Percentiles rank a stretch among this genome's conserved stretches.
Conservation (phyloP, 2,797 vertebrate species). For the Myioborus miniatus region DNA sequence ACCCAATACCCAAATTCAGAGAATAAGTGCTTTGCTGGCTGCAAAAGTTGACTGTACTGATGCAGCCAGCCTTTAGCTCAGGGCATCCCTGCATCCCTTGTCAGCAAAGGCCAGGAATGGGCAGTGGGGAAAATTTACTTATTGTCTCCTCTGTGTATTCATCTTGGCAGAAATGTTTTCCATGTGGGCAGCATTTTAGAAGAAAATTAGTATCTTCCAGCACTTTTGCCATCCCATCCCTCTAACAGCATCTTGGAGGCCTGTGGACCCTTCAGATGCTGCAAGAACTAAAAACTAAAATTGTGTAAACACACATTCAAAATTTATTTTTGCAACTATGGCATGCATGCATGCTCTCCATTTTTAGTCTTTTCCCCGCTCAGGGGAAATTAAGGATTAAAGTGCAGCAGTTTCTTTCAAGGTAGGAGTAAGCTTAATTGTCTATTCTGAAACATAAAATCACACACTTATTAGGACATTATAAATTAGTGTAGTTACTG, state of each 20-base stretch:
- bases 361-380: neutral
- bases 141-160: neutral
- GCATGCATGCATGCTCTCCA: fast-evolving
- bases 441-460: neutral
- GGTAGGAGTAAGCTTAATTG: neutral
- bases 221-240: neutral
- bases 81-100: neutral
- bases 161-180: neutral
- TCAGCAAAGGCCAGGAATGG: neutral
- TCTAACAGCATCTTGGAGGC: neutral
- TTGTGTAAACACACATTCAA: neutral
- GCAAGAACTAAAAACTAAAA: neutral
- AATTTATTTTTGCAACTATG: neutral
- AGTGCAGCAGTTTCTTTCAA: neutral
- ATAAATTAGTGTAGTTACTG: neutral
- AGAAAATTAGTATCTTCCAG: neutral
- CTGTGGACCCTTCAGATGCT: neutral
- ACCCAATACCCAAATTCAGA: neutral
- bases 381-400: neutral
- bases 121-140: neutral
- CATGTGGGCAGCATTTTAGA: neutral
- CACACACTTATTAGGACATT: neutral
- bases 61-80: neutral
- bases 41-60: neutral
- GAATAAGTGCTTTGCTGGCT: neutral